Evolutionary conservation across 2,888 invertebrate genomes (phyloP).

Genomic region (Drosophila subquinaria): DNA sequence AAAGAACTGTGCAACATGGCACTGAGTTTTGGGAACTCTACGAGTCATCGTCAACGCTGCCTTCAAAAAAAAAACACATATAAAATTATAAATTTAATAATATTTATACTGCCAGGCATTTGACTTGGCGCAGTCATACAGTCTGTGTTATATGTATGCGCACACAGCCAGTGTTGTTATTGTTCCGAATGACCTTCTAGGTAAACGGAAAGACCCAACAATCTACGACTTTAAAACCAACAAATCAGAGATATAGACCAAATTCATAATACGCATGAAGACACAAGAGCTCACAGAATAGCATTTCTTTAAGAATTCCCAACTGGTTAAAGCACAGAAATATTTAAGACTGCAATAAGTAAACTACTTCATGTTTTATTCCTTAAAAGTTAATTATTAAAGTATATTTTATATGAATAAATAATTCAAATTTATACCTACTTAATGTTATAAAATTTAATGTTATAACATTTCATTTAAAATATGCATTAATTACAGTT

Average conservation of each 20-base stretch:
- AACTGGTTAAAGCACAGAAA: not conserved
- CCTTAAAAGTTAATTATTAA: too few relatives aligned
- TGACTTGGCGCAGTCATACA: slow-evolving; percentile 40
- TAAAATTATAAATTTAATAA: slow-evolving; percentile 71
- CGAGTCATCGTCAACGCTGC: slow-evolving; percentile 30
- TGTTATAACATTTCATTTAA: not conserved
- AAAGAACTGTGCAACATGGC: slow-evolving; percentile 29
- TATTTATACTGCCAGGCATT: slow-evolving; percentile 57
- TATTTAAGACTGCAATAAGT: not conserved
- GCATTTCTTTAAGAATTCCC: slow-evolving; percentile 2
- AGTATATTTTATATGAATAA: too few relatives aligned
- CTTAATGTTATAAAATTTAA: not conserved
- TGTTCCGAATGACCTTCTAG: slow-evolving; percentile 29
- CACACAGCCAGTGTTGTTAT: slow-evolving; percentile 13
- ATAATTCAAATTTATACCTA: too few relatives aligned
- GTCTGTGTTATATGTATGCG: slow-evolving; percentile 36
- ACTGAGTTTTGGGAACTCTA: slow-evolving; percentile 21
- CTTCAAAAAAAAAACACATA: slow-evolving; percentile 44
- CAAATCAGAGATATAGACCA: not conserved
- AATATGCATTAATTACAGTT: not conserved
- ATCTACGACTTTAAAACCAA: slow-evolving; percentile 10
- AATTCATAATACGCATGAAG: not conserved
- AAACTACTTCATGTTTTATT: too few relatives aligned
- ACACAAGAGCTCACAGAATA: not conserved
- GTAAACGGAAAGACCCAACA: slow-evolving; percentile 7